Evolutionary conservation across 2,113 vertebrate genomes (phyloP), one percentile per base, ranked within the genome.

Genomic region (Pelusios castaneus): DNA sequence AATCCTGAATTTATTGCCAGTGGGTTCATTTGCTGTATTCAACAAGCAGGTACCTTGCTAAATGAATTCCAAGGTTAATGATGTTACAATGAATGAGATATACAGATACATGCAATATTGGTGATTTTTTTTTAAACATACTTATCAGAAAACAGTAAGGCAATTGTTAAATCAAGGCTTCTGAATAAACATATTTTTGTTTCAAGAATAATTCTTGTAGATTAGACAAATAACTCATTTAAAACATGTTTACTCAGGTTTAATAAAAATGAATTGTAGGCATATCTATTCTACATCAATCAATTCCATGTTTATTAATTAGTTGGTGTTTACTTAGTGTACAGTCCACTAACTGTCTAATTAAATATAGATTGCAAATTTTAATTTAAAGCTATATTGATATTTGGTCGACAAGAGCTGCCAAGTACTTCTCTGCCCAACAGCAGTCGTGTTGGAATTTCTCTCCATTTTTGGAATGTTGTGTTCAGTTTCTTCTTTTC

Each of bases 261-360:
- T 67, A 56, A 87, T 92, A 91, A 85, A 92, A 56, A n/a, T 60
- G 60, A 89, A 80, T 83, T 92, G 89, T 82, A 84, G 76, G 87
- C 90, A 95, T 79, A 88, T 49, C 47, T 89, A 85, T 89, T 87
- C 81, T 45, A 82, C 45, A 82, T 95, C 82, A 89, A 52, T 92
- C 93, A 94, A 96, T 84, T 79, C 85, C 43, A 88, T 82, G 87
- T 91, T 94, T 88, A 90, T 92, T 94, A 96, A 94, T 94, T 63
- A 19, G 78, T 67, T 89, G 88, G 49, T 38, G 63, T 88, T 93
- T 94, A 52, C 90, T 96, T 95, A 92, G 83, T 54, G 91, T 76
- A 41, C 73, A 75, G 82, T 90, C 87, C 77, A 88, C 67, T 78
- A 82, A 54, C 75, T 87, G 60, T 49, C 73, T 85, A 92, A 94